These are phyloP conservation scores for Ypsolopha sequella DNA, from an alignment of 2,888 invertebrate genomes.

Conservation along the genomic window DNA sequence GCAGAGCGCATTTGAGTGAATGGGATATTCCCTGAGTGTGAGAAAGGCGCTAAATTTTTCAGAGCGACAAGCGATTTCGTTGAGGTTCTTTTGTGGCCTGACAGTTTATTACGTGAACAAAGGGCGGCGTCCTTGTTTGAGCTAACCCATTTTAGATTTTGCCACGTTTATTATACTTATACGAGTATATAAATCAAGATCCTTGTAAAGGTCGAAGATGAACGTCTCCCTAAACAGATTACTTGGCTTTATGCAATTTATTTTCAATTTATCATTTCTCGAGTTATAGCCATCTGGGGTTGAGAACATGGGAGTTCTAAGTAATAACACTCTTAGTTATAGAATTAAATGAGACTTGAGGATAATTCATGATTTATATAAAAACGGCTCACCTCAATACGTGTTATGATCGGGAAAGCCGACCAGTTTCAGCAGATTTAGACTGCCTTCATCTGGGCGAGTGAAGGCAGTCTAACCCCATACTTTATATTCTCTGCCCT, in stretches of 20 bases:
- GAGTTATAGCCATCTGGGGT: slow-evolving; percentile 4
- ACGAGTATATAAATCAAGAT: slow-evolving; percentile 30
- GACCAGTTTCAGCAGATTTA: no score
- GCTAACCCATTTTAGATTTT: slow-evolving; percentile 50
- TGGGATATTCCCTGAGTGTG: slow-evolving; percentile 29
- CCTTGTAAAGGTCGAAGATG: slow-evolving; percentile 16
- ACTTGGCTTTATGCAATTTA: slow-evolving; percentile 28
- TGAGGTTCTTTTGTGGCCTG: slow-evolving; percentile 54
- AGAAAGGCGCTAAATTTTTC: slow-evolving; percentile 40
- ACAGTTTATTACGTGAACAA: slow-evolving; percentile 62
- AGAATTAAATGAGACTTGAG: no score
- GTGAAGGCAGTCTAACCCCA: no score
- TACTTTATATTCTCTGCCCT: no score
- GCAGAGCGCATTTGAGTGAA: slow-evolving; percentile 32
- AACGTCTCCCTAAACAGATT: slow-evolving; percentile 19
- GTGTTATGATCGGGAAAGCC: no score
- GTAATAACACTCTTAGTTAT: no score
- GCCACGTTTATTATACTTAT: slow-evolving; percentile 44
- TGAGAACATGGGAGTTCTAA: not conserved
- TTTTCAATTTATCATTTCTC: slow-evolving; percentile 26
- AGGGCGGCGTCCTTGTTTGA: slow-evolving; percentile 43
- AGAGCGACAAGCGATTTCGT: slow-evolving; percentile 43
- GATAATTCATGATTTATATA: no score
- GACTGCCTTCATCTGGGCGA: no score
- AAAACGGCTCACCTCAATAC: no score